Evolutionary conservation across 1,140 invertebrate species (phyloP), one percentile per base, ranked within the genome.

Genomic region (Bradynema listronoti): DNA sequence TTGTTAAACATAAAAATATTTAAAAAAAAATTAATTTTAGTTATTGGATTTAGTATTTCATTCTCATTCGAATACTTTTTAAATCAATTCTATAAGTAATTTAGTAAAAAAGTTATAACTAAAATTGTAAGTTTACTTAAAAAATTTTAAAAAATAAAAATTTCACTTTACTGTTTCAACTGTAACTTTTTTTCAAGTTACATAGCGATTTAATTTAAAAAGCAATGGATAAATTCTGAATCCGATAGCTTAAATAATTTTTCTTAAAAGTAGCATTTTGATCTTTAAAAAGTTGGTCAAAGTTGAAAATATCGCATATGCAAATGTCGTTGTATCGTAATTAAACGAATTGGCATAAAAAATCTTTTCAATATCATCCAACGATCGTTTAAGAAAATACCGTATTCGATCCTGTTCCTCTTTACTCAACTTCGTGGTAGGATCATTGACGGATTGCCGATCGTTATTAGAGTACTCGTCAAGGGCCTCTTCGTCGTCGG

Each of bases 351-450:
- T 39, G 36, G 36, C 36, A 39, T 11, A 11, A 11, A 39, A 19
- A 11, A 19, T 39, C n/a, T 39, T 11, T 39, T 19, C 36, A 39
- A 11, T 39, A 39, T 11, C 11, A 19, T 11, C 11, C 19, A 47
- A 47, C 7, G 7, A 29, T 7, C 22, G 16, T 7, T 16, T 19
- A 3, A 33, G 16, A 30, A 7, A 59, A 30, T 33, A 75, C 73
- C 63, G 49, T 61, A 78, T 66, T 36, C 75, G 59, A 34, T 76
- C 73, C 43, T 75, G 72, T 32, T 76, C 73, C 53, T 76, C 73
- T 65, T 76, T 78, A 46, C 68, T 73, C 14, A 71, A 32, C 42
- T 70, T 73, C 19, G 65, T 49, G 33, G 36, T 49, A 19, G 56
- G 56, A 51, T 64, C 66, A 24, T 24, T 50, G 16, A 36, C 67